These are phyloP conservation scores for Colossoma macropomum DNA, from an alignment of 2,113 vertebrate species.

Conservation along the genomic window DNA sequence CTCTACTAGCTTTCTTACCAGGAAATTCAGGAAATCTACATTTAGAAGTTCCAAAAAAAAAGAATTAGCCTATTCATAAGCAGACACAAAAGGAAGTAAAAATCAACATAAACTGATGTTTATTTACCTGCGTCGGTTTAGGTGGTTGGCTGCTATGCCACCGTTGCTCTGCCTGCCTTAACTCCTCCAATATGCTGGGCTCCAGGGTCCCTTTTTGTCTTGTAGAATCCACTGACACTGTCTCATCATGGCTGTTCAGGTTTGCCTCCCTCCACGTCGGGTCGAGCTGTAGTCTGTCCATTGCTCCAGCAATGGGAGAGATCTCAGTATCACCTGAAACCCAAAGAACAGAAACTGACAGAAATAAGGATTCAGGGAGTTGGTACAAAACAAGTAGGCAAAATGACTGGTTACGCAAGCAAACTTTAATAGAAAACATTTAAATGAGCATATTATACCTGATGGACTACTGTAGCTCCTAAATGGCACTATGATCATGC, in stretches of 20 bases:
- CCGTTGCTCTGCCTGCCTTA: constrained; percentile 36
- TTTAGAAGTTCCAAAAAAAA: not conserved
- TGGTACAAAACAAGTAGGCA: no score
- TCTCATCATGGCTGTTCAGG: not conserved
- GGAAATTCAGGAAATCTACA: not conserved
- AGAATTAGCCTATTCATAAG: not conserved
- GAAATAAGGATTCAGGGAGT: no score
- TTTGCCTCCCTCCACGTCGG: constrained; percentile 7
- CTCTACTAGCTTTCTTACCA: not conserved
- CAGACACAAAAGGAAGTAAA: constrained; percentile 1
- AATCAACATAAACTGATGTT: not conserved
- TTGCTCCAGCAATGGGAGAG: constrained; percentile 52
- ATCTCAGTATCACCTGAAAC: constrained; percentile 27
- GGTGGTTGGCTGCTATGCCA: constrained; percentile 24
- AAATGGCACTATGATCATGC: no score
- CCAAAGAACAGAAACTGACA: not conserved
- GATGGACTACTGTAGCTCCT: no score
- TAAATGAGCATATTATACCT: no score
- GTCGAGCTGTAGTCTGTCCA: constrained; percentile 66
- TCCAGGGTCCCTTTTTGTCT: not conserved
- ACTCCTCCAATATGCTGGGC: constrained; percentile 22
- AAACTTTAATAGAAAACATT: no score
- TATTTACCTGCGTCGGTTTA: constrained; percentile 38
- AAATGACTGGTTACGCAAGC: no score
- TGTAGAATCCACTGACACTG: not conserved